Evolutionary conservation across 2,888 invertebrate species (phyloP).

Genomic region (Drosophila cognata): DNA sequence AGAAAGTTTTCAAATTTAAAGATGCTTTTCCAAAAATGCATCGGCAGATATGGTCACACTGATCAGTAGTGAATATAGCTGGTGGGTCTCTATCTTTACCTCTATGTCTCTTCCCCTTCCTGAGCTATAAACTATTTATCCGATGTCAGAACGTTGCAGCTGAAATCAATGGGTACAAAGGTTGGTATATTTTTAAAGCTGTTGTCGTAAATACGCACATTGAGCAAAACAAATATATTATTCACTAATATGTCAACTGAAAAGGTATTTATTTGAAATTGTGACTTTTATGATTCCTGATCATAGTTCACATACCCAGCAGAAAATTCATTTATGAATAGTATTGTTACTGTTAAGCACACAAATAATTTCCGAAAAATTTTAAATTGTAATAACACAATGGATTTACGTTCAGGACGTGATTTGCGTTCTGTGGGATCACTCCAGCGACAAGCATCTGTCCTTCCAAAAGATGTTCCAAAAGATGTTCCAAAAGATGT

Average conservation of each 20-base stretch:
- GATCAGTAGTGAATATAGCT: too few species aligned
- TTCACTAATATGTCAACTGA: too few species aligned
- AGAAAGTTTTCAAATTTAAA: too few species aligned
- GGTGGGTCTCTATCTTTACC: not conserved
- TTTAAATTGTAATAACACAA: too few species aligned
- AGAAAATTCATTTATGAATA: not conserved
- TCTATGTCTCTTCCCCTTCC: not conserved
- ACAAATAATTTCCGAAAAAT: not conserved
- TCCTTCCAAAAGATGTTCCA: too few species aligned
- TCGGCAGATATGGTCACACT: too few species aligned
- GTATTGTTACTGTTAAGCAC: accelerated
- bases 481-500: too few species aligned
- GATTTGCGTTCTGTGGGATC: accelerated
- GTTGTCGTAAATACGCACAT: not conserved
- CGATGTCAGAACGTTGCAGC: not conserved
- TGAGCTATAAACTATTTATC: not conserved
- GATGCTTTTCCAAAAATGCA: too few species aligned
- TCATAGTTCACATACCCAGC: not conserved
- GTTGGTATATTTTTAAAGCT: not conserved
- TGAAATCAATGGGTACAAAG: not conserved
- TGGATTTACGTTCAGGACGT: too few species aligned
- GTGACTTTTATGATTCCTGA: too few species aligned
- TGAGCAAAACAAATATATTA: not conserved
- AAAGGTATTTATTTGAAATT: too few species aligned
- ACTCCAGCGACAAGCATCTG: too few species aligned